These are phyloP conservation scores for Abscondita cerata DNA, from an alignment of 2,888 invertebrate genomes.

Conservation along the genomic window DNA sequence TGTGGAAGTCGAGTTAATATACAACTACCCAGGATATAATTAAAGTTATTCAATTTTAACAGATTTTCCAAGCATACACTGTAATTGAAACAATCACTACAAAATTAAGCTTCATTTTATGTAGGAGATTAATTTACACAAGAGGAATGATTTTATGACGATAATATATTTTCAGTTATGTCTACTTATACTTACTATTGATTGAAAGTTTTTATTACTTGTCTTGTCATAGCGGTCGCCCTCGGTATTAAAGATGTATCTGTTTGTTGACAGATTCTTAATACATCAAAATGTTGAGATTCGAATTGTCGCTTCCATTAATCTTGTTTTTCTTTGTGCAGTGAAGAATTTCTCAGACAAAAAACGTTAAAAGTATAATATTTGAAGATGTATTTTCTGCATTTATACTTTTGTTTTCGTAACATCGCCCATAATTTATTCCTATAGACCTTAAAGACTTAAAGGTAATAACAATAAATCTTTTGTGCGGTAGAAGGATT, in stretches of 20 bases:
- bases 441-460: slow-evolving; percentile 34
- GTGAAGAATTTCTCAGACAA: background rate
- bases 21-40: too few species aligned
- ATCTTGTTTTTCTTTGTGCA: background rate
- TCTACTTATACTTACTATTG: slow-evolving; percentile 11
- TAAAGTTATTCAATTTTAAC: too few species aligned
- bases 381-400: slow-evolving; percentile 2
- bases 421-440: slow-evolving; percentile 25
- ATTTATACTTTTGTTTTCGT: slow-evolving; percentile 14
- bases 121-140: too few species aligned
- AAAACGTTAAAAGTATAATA: slow-evolving; percentile 4
- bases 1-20: too few species aligned
- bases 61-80: too few species aligned
- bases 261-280: slow-evolving; percentile 20
- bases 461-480: slow-evolving; percentile 38
- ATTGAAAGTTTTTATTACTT: slow-evolving; percentile 16
- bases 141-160: too few species aligned
- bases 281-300: slow-evolving; percentile 18
- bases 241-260: slow-evolving; percentile 20
- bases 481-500: slow-evolving; percentile 36
- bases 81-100: too few species aligned
- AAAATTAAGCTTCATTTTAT: too few species aligned
- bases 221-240: slow-evolving; percentile 18
- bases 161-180: slow-evolving; percentile 6
- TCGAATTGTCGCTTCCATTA: slow-evolving; percentile 10